A percentile compares a stretch with the other conserved stretches of the same genome.
These are phyloP conservation scores for Passer montanus DNA, from an alignment of 2,113 vertebrate species.

Conservation along the genomic window DNA sequence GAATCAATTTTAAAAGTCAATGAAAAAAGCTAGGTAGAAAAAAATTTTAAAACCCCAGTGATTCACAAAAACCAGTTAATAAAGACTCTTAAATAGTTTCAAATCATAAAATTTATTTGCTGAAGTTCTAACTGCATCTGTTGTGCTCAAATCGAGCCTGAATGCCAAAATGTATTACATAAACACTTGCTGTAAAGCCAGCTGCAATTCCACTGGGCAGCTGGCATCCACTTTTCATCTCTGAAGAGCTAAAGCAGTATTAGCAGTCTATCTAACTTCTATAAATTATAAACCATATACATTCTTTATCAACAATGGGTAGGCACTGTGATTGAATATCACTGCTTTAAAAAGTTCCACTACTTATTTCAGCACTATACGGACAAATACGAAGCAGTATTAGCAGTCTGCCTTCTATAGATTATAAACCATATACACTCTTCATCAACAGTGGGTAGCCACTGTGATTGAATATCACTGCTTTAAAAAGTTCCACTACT, in stretches of 20 bases:
- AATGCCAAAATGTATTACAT: background rate
- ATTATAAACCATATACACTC: background rate
- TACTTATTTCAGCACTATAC: background rate
- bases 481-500: background rate
- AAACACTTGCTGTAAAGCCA: background rate
- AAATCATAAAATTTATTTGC: background rate
- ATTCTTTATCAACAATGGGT: background rate
- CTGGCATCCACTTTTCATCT: background rate
- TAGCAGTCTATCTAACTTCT: background rate
- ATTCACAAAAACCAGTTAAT: background rate
- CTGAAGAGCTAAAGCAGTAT: background rate
- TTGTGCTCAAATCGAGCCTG: background rate
- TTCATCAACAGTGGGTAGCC: background rate
- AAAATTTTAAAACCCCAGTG: background rate
- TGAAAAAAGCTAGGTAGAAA: background rate
- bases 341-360: background rate
- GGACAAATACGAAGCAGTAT: background rate
- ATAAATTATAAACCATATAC: background rate
- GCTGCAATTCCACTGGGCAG: background rate
- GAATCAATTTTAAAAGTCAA: background rate
- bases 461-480: background rate
- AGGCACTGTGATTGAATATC: background rate
- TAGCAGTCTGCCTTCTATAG: background rate
- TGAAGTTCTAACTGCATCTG: background rate
- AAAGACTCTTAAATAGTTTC: background rate